Base-by-base conservation (phyloP, 2,797 vertebrate species). In the Liparis tanakae region DNA sequence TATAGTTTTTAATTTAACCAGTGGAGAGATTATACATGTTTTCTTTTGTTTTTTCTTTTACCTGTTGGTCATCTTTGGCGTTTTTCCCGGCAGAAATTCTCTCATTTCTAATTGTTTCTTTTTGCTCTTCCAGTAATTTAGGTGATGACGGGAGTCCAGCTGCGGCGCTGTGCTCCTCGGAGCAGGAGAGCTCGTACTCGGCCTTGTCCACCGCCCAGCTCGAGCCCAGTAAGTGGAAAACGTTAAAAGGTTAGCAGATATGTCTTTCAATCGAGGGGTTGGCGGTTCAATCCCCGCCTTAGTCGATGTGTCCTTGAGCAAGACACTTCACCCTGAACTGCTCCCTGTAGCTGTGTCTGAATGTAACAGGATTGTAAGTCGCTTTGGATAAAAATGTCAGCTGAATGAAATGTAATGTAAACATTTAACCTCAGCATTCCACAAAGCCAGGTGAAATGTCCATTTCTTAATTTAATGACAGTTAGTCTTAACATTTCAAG, bases 121-220 rank as follows among this genome's bases (percentile, higher is more conserved):
- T 54, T 63, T 41, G 0, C 72, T 81, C 20, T 72, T 30, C 6
- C 77, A 94, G 93, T 70, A 46, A 63, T 65, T 67, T 87, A 50
- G 71, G 73, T 41, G 76, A 79, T 17, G 93, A 83, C 76, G 88
- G 66, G n/a, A 74, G 94, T 5, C 95, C 96, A 67, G 85, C 83
- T 33, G 88, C 79, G 8, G 94, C 93, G 75, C 92, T 96, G 82
- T 95, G 93, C 74, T 83, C 95, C 9, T 95, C 87, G 1, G 89
- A 90, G 65, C 89, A 96, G 85, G 91, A 93, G 51, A 89, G 91
- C 90, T 94, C 93, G 15, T 95, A 92, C 78, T 91, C 96, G 70
- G 88, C 90, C 13, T 87, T 97, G 81, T 94, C 95, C 78, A 89
- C 93, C 41, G 73, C 94, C 78, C 94, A 95, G 60, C 94, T 97